These are phyloP conservation scores for Serilophus lunatus DNA, from an alignment of 2,113 vertebrate species.

Conservation along the genomic window DNA sequence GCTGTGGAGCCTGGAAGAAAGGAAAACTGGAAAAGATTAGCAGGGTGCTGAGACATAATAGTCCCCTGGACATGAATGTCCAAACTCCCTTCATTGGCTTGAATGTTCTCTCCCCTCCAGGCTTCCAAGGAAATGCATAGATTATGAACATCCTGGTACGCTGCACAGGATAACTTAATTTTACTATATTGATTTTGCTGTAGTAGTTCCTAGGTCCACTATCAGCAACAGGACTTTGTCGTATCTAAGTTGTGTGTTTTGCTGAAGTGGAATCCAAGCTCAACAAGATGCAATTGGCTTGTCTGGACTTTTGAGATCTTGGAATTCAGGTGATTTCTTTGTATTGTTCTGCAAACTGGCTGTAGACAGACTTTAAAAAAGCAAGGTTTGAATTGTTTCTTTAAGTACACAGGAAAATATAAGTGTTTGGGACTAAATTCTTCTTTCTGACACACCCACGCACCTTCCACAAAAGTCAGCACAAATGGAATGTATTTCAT, in stretches of 20 bases:
- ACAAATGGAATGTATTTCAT: slow-evolving; percentile 44
- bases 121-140: neutral
- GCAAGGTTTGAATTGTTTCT: neutral
- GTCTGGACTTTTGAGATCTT: neutral
- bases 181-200: neutral
- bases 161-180: neutral
- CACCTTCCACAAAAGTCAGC: slow-evolving; percentile 53
- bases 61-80: neutral
- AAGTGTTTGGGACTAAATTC: neutral
- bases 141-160: neutral
- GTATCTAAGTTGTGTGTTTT: neutral
- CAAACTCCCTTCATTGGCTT: neutral
- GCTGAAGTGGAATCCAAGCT: neutral
- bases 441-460: slow-evolving; percentile 45
- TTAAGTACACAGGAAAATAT: neutral
- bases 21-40: slow-evolving; percentile 31
- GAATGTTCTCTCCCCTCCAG: neutral
- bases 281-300: neutral
- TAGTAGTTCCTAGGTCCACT: neutral
- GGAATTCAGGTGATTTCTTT: neutral
- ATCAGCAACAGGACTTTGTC: neutral
- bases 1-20: slow-evolving; percentile 52
- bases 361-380: neutral
- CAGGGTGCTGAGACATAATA: neutral
- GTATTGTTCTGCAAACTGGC: neutral